Percentiles rank a stretch among this genome's conserved stretches.
phyloP scores from a whole-genome alignment of 2,888 invertebrate genomes.

The Stenolophus ochropezus region DNA sequence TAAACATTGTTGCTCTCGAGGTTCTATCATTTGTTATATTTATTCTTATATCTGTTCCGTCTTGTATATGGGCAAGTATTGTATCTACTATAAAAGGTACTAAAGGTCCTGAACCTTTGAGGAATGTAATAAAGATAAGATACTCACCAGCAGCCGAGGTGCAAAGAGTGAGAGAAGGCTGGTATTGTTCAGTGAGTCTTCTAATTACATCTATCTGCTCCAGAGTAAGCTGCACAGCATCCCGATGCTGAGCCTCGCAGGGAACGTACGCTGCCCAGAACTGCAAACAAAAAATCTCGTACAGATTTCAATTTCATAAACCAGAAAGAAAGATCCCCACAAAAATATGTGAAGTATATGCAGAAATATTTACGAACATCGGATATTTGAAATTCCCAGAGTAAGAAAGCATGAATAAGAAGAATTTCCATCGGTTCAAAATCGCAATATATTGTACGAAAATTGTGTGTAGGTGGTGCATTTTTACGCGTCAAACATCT shows the following conservation, averaged over 20 bases:
- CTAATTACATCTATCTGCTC: conserved; percentile 92
- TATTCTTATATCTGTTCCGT: too few relatives aligned
- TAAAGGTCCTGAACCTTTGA: too few relatives aligned
- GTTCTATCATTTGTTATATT: too few relatives aligned
- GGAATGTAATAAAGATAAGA: conserved; percentile 64
- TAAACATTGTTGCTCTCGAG: too few relatives aligned
- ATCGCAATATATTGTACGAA: conserved; percentile 19
- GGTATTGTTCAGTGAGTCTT: conserved; percentile 86
- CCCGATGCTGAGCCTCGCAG: conserved; percentile 88
- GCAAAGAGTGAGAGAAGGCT: conserved; percentile 85
- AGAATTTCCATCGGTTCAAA: conserved; percentile 35
- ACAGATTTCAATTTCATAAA: neutral
- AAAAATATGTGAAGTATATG: conserved; percentile 14
- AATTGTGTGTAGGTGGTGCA: conserved; percentile 14
- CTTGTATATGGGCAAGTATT: too few relatives aligned
- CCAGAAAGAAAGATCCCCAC: neutral
- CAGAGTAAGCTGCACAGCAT: conserved; percentile 88
- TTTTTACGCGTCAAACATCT: conserved; percentile 18
- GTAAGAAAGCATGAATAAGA: conserved; percentile 9
- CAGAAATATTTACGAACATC: conserved; percentile 3
- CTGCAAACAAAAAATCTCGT: conserved; percentile 73
- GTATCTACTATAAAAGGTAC: neutral
- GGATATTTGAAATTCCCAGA: conserved; percentile 22
- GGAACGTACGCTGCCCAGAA: conserved; percentile 93
- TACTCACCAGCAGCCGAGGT: conserved; percentile 85